Percentiles rank a stretch among this genome's conserved stretches.
Conservation (phyloP, 2,888 invertebrate species). For the Erebia palarica region DNA sequence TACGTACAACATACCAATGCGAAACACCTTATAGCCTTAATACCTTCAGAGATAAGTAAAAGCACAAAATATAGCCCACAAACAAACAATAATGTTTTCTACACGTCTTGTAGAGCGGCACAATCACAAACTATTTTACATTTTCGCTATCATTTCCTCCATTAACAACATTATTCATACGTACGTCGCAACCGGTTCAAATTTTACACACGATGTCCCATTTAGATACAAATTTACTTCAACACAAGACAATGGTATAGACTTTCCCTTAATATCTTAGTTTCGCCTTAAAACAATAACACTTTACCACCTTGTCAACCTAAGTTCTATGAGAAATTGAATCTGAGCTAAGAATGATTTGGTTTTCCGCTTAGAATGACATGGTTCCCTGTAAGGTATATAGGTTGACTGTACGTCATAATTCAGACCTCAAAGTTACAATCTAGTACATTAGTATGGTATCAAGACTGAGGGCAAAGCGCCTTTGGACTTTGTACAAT, state of each 20-base stretch:
- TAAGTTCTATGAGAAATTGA: neutral
- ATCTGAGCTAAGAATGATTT: conserved; percentile 1
- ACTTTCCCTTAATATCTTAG: conserved; percentile 48
- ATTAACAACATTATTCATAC: conserved; percentile 31
- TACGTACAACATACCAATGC: neutral
- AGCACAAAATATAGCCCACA: neutral
- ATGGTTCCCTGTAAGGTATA: conserved; percentile 8
- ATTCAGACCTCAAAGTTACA: conserved; percentile 57
- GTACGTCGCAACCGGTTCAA: conserved; percentile 33
- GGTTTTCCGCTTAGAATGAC: conserved; percentile 2
- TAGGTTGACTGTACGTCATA: conserved; percentile 48
- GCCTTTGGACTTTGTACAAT: conserved; percentile 37
- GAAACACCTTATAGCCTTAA: neutral
- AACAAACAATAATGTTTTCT: conserved; percentile 9
- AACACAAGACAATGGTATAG: conserved; percentile 46
- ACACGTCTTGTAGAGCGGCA: conserved; percentile 13
- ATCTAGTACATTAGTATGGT: conserved; percentile 35
- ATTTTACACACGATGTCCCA: conserved; percentile 43
- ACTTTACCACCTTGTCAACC: conserved; percentile 23
- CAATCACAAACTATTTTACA: conserved; percentile 20
- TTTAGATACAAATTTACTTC: conserved; percentile 46
- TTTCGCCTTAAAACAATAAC: conserved; percentile 40
- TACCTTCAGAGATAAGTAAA: neutral
- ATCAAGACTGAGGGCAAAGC: conserved; percentile 36
- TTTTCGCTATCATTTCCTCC: conserved; percentile 23